Evolutionary conservation across 1,140 invertebrate genomes (phyloP).

Genomic region (Papilio aristodemus): DNA sequence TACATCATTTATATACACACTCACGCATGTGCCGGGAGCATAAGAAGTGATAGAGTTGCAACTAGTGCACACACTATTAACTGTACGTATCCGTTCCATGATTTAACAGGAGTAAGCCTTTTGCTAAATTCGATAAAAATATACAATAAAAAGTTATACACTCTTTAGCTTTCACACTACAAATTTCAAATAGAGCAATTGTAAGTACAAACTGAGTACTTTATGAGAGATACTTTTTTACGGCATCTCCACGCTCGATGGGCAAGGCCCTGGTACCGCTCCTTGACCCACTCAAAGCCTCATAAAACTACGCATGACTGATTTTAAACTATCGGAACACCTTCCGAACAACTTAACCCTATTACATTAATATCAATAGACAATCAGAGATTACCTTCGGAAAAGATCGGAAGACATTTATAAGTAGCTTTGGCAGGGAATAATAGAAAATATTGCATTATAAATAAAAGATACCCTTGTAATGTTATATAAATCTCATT

Average conservation of each 20-base stretch:
- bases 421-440: not conserved
- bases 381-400: not conserved
- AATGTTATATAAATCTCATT: not conserved
- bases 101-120: too few species aligned
- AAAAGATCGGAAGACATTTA: not conserved
- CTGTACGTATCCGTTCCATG: too few species aligned
- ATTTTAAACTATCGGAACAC: not conserved
- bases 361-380: not conserved
- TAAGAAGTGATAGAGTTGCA: too few species aligned
- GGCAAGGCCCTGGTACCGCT: not conserved
- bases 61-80: too few species aligned
- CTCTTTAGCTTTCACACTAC: too few species aligned
- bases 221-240: not conserved
- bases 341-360: not conserved
- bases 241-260: not conserved
- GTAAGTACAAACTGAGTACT: not conserved
- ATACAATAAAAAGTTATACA: too few species aligned
- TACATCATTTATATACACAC: too few species aligned
- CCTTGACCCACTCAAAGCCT: constrained; percentile 17
- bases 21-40: too few species aligned
- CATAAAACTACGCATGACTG: not conserved
- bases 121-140: too few species aligned
- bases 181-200: too few species aligned
- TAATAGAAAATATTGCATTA: not conserved
- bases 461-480: not conserved